phyloP scores from a whole-genome alignment of 2,113 vertebrate species.

The Istiophorus platypterus region DNA sequence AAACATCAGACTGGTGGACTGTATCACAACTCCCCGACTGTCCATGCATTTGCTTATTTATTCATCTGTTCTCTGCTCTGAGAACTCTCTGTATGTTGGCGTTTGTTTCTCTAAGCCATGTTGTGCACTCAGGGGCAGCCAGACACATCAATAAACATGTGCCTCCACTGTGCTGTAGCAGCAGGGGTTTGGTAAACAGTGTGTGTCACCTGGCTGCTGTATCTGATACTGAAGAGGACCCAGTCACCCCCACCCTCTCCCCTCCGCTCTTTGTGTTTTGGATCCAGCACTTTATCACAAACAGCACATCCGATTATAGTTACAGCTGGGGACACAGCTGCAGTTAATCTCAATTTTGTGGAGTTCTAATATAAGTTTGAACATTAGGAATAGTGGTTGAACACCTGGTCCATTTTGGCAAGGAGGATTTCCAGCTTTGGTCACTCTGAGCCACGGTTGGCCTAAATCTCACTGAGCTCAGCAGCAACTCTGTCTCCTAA shows the following conservation, averaged over 20 bases:
- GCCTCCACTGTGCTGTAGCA: conserved; percentile 39
- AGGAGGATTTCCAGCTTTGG: conserved; percentile 1
- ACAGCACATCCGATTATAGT: conserved; percentile 50
- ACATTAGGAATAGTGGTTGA: conserved; percentile 39
- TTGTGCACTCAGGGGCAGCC: conserved; percentile 54
- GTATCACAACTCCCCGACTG: too few species aligned
- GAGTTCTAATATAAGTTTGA: conserved; percentile 40
- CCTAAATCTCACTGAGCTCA: background rate
- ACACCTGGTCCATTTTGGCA: conserved; percentile 59
- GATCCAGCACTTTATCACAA: conserved; percentile 41
- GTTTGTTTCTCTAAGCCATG: conserved; percentile 42
- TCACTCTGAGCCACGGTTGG: conserved; percentile 10
- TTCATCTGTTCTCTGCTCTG: conserved; percentile 51
- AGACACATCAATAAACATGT: conserved; percentile 69
- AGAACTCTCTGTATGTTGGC: conserved; percentile 45
- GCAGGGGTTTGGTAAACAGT: conserved; percentile 56
- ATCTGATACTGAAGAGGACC: conserved; percentile 40
- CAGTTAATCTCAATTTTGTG: conserved; percentile 43
- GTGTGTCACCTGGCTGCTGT: conserved; percentile 51
- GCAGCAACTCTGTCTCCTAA: background rate
- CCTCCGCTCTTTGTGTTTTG: conserved; percentile 35
- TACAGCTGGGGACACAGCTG: conserved; percentile 59
- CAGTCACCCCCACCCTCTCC: background rate
- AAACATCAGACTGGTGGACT: too few species aligned
- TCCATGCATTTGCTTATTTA: conserved; percentile 48